Evolutionary conservation across 1,140 invertebrate genomes (phyloP), one percentile per base, ranked within the genome.

Genomic region (Thereuonema tuberculata): DNA sequence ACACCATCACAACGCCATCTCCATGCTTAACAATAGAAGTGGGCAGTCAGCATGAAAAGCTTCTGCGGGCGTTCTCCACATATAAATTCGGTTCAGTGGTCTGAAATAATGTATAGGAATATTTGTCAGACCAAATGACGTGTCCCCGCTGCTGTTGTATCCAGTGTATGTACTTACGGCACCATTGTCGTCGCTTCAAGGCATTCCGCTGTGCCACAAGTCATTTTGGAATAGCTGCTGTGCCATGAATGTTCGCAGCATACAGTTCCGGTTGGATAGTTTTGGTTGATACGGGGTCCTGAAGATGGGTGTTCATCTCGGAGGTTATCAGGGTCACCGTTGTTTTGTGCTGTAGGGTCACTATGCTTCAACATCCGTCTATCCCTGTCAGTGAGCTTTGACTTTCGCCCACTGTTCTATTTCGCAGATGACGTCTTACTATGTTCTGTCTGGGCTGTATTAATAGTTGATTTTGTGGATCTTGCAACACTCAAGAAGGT

Each of bases 31-130:
- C 59, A 55, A 28, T 55, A 27, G 47, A 26, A 43, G 49, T 2
- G 46, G 49, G n/a, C 57, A 59, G 46, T 26, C 48, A 49, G 27
- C 31, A 37, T 37, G 31, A 37, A 37, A 59, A 5, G 57, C 47
- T 49, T 59, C 57, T 50, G 2, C 14, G 46, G 47, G 57, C 57
- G 47, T 59, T 59, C 47, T 49, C 57, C 57, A 59, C 12, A 59
- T 27, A 9, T 50, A 59, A 49, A 59, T n/a, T 20, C 25, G 57
- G n/a, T 25, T 46, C 57, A 25, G 46, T 37, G 31, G 24, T 59
- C 47, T 59, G 57, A 50, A 59, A 59, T 49, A 59, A 29, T 12
- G 47, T 59, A 26, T 49, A 59, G 21, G 48, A 49, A 15, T 17
- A 50, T 48, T 49, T 26, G 29, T 49, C 57, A n/a, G 43, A 59